phyloP scores from a whole-genome alignment of 2,113 vertebrate species.

The Theristicus caerulescens region DNA sequence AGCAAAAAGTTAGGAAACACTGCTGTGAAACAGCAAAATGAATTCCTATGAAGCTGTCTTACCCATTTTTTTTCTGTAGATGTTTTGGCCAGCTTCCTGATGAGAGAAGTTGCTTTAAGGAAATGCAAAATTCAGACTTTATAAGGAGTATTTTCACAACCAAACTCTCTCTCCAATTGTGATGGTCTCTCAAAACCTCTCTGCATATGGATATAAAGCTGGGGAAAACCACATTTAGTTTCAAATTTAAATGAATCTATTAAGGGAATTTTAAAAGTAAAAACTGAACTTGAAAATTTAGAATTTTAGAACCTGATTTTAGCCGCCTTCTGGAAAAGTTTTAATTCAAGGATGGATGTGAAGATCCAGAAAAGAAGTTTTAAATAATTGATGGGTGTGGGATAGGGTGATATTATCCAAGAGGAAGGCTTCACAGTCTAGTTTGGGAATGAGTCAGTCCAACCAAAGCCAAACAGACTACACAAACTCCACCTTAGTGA shows the following conservation, averaged over 20 bases:
- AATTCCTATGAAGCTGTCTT: not conserved
- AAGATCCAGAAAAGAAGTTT: not conserved
- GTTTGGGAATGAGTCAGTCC: slow-evolving; percentile 34
- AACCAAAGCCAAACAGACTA: slow-evolving; percentile 11
- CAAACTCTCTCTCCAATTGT: not conserved
- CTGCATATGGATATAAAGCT: not conserved
- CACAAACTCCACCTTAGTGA: slow-evolving; percentile 50
- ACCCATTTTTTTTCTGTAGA: not conserved
- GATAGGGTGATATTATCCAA: slow-evolving; percentile 11
- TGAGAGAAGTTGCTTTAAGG: not conserved
- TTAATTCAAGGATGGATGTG: not conserved
- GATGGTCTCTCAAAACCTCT: not conserved
- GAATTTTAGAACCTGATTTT: not conserved
- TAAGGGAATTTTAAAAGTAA: not conserved
- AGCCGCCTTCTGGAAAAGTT: not conserved
- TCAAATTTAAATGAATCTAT: not conserved
- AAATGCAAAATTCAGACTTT: not conserved
- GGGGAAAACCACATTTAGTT: not conserved
- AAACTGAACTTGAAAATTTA: not conserved
- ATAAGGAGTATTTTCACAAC: not conserved
- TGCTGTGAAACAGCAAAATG: not conserved
- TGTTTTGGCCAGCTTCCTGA: not conserved
- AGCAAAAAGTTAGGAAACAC: not conserved
- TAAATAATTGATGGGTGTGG: slow-evolving; percentile 36
- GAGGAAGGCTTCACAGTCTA: slow-evolving; percentile 24